Conservation (phyloP, 2,888 invertebrate genomes). For the Melikaiella ostensackeni region DNA sequence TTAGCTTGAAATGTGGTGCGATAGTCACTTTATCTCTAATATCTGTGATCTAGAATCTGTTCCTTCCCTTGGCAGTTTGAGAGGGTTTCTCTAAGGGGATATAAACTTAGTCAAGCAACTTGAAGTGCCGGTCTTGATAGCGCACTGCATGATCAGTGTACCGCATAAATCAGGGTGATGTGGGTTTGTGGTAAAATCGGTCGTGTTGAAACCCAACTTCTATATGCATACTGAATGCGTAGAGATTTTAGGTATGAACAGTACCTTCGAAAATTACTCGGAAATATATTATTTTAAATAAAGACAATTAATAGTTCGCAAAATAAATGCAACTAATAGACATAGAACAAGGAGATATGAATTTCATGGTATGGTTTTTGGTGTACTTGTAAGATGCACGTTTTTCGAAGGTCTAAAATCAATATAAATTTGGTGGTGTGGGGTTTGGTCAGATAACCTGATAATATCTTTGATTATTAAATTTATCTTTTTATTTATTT, state of each 20-base stretch:
- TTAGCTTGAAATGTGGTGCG: neutral
- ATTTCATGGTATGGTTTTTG: too few relatives aligned
- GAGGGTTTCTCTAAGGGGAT: constrained; percentile 4
- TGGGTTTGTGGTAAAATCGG: constrained; percentile 3
- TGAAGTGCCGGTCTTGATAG: constrained; percentile 15
- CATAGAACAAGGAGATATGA: too few relatives aligned
- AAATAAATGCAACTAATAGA: too few relatives aligned
- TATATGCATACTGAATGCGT: neutral
- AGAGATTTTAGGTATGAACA: neutral
- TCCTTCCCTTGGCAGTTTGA: constrained; percentile 8
- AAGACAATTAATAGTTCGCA: neutral
- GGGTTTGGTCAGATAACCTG: too few relatives aligned
- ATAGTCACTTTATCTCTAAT: constrained; percentile 7
- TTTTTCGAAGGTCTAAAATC: too few relatives aligned
- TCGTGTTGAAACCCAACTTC: neutral
- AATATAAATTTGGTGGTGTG: too few relatives aligned
- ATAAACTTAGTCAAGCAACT: constrained; percentile 16
- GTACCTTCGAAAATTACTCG: neutral
- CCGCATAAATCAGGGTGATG: constrained; percentile 11
- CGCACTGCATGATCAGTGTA: constrained; percentile 7
- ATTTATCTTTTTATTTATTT: too few relatives aligned
- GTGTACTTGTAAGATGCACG: too few relatives aligned
- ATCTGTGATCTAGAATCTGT: constrained; percentile 17
- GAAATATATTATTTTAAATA: neutral
- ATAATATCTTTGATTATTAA: too few relatives aligned